Conservation (phyloP, 2,113 vertebrate genomes). For the Lycocorax pyrrhopterus region DNA sequence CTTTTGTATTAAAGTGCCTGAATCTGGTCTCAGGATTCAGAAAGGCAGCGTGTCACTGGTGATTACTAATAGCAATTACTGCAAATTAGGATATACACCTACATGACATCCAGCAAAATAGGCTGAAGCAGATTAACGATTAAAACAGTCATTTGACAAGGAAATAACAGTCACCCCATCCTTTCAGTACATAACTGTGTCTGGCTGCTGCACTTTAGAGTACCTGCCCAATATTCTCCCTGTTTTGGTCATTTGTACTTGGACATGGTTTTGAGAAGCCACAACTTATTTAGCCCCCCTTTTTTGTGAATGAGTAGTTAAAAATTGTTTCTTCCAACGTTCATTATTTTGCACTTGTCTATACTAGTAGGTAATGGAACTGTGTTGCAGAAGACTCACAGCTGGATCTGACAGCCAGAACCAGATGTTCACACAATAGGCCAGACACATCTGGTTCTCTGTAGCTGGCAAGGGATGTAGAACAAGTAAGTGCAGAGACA, state of each 20-base stretch:
- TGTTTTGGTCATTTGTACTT: neutral
- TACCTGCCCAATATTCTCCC: neutral
- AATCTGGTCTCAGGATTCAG: neutral
- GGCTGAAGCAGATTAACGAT: neutral
- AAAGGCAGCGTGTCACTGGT: neutral
- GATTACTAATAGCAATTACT: neutral
- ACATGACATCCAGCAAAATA: neutral
- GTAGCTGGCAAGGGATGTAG: conserved; percentile 49
- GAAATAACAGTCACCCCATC: neutral
- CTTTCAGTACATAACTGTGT: neutral
- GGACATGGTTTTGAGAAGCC: neutral
- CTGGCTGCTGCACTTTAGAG: neutral
- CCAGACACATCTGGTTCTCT: conserved; percentile 46
- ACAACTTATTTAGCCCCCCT: neutral
- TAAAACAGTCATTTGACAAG: neutral
- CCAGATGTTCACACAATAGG: conserved; percentile 54
- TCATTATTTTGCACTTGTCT: conserved; percentile 36
- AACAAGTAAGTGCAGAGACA: conserved; percentile 59
- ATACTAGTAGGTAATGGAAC: conserved; percentile 23
- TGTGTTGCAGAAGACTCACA: conserved; percentile 51
- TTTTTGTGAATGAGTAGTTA: neutral
- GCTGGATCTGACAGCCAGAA: conserved; percentile 41
- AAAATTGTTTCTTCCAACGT: neutral
- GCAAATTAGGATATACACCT: neutral
- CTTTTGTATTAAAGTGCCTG: neutral